These are phyloP conservation scores for Triplophysa dalaica DNA, from an alignment of 2,113 vertebrate genomes.

Conservation along the genomic window DNA sequence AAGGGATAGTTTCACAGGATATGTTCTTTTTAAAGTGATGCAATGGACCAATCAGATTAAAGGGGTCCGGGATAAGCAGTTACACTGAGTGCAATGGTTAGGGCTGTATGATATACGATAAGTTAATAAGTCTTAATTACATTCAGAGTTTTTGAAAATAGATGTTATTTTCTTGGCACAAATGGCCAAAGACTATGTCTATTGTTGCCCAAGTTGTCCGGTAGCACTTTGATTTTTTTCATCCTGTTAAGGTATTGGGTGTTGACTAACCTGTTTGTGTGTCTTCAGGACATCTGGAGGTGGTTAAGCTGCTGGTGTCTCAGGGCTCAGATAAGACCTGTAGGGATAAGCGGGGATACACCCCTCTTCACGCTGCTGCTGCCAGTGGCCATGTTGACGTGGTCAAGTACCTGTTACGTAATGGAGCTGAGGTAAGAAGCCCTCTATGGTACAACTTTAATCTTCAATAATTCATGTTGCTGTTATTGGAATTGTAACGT, in stretches of 20 bases:
- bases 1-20: no score
- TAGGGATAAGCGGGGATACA: slow-evolving; percentile 92
- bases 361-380: slow-evolving; percentile 90
- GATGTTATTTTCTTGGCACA: no score
- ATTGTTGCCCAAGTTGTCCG: no score
- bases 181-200: no score
- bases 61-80: no score
- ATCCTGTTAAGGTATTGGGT: background rate
- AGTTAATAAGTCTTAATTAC: no score
- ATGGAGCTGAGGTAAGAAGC: slow-evolving; percentile 83
- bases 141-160: no score
- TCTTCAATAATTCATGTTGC: background rate
- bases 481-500: no score
- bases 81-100: no score
- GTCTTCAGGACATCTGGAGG: slow-evolving; percentile 85
- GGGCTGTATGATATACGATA: no score
- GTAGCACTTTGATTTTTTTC: slow-evolving; percentile 10
- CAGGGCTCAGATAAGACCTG: slow-evolving; percentile 84
- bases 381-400: slow-evolving; percentile 88
- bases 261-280: background rate
- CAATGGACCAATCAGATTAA: no score
- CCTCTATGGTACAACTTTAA: background rate
- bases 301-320: slow-evolving; percentile 89
- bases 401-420: slow-evolving; percentile 85
- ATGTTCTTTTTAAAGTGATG: background rate